phyloP scores from a whole-genome alignment of 1,140 invertebrate species.

The Sycobia sp. region DNA sequence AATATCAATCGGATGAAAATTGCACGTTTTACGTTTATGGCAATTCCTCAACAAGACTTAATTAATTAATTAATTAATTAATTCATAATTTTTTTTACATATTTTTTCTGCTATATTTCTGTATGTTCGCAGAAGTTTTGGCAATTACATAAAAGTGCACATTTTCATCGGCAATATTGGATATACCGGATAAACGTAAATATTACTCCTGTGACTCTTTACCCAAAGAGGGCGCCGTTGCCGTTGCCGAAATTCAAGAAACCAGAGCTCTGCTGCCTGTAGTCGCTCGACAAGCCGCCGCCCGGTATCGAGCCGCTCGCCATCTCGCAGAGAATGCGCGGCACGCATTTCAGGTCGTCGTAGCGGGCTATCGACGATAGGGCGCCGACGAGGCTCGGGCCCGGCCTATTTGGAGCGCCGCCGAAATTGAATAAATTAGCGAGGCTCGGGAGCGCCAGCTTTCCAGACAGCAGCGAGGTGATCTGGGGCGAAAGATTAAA shows the following conservation, averaged over 20 bases:
- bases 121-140: too few species aligned
- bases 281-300: too few species aligned
- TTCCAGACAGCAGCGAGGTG: background rate
- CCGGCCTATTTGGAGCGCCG: slow-evolving; percentile 22
- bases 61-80: too few species aligned
- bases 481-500: slow-evolving; percentile 21
- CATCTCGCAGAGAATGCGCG: slow-evolving; percentile 77
- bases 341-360: slow-evolving; percentile 78
- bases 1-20: too few species aligned
- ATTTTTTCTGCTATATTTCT: too few species aligned
- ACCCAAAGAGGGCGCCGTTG: slow-evolving; percentile 17
- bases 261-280: background rate
- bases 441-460: slow-evolving; percentile 6
- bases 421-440: slow-evolving; percentile 22
- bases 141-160: too few species aligned
- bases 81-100: too few species aligned
- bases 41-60: too few species aligned
- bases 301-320: slow-evolving; percentile 68
- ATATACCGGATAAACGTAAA: too few species aligned
- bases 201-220: too few species aligned
- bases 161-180: too few species aligned
- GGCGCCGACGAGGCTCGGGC: slow-evolving; percentile 61
- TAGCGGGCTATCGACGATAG: slow-evolving; percentile 74
- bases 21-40: too few species aligned
- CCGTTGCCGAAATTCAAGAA: slow-evolving; percentile 32